Percentiles rank a stretch among this genome's conserved stretches.
Conservation (phyloP, 2,113 vertebrate genomes). For the Oceanites oceanicus region DNA sequence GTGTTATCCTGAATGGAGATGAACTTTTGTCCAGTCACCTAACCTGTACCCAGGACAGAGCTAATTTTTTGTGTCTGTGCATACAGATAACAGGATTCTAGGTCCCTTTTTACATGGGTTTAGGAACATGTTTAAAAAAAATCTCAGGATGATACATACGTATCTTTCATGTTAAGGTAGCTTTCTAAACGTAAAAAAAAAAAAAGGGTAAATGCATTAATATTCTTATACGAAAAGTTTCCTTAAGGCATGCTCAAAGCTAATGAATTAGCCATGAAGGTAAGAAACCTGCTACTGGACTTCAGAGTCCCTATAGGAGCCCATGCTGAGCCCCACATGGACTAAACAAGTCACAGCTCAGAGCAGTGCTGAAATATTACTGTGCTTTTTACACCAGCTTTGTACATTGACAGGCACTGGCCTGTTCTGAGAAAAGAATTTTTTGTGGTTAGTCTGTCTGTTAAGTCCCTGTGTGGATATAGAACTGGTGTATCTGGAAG, state of each 20-base stretch:
- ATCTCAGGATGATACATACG: too few species aligned
- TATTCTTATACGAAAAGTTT: background rate
- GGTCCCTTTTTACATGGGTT: background rate
- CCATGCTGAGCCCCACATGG: background rate
- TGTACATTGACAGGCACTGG: background rate
- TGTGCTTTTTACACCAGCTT: background rate
- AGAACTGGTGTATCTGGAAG: background rate
- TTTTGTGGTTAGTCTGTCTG: background rate
- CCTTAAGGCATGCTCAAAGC: background rate
- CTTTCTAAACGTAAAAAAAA: background rate
- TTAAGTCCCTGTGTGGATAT: background rate
- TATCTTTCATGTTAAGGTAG: background rate
- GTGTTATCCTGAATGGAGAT: background rate
- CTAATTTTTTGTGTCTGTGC: background rate
- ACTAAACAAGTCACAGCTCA: background rate
- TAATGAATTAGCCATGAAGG: background rate
- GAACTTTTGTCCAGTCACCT: background rate
- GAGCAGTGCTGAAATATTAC: background rate
- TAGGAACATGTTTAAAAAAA: background rate
- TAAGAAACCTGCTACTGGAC: background rate
- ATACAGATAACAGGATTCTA: background rate
- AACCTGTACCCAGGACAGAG: background rate
- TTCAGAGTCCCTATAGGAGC: background rate
- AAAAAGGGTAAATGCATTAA: background rate
- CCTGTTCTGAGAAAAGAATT: background rate